Evolutionary conservation across 2,888 invertebrate genomes (phyloP), one percentile per base, ranked within the genome.

Genomic region (Dynastes grantii): DNA sequence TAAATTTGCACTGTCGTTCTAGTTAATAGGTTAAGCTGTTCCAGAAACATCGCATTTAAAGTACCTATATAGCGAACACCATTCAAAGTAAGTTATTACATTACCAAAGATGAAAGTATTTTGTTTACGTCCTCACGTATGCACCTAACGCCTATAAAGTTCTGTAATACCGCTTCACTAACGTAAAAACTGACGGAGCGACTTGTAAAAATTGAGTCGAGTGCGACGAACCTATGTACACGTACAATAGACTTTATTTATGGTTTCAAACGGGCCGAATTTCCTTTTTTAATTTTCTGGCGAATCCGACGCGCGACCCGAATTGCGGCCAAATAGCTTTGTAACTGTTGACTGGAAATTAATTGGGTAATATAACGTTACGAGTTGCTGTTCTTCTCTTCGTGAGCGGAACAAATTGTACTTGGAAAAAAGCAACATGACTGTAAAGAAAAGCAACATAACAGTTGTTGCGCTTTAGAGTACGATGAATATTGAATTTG

Each of bases 231-330:
- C 51, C 11, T 22, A 29, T 11, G 68, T 68, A 5, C 27, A 68
- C 27, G 68, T 51, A 2, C 73, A 73, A 73, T 58, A 51, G 58
- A 58, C 61, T 58, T 55, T 73, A 73, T 73, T 71, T 55, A 71
- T 22, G 73, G 58, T 73, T 51, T 58, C 58, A 58, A 58, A n/a
- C 16, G 45, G 67, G 55, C 2, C 27, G 40, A 27, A 16, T 37
- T 61, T 73, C 29, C 73, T 73, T 73, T 71, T 73, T 73, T 73
- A 73, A 73, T 73, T 58, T 51, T 27, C 40, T 40, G 22, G 40
- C 6, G 73, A 58, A 73, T 73, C 73, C 40, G 73, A 40, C 58
- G 58, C 22, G 40, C 73, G 40, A 58, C 32, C n/a, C 29, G 37
- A 58, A 73, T 73, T 58, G 22, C 73, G 22, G 2, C 73, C 37